These are phyloP conservation scores for Xylota sylvarum DNA, from an alignment of 2,888 invertebrate genomes.

Conservation along the genomic window DNA sequence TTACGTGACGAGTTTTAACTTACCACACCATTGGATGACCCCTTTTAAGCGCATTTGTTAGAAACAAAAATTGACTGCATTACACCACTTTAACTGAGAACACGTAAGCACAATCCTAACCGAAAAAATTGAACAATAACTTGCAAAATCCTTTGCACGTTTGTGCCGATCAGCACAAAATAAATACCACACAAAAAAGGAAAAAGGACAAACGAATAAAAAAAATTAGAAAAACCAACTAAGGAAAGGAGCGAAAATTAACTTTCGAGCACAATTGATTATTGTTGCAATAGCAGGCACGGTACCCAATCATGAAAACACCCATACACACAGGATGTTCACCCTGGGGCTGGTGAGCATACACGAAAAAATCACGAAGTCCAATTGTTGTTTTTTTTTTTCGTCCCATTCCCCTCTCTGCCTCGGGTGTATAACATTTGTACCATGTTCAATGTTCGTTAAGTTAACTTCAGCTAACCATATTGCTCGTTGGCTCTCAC, in stretches of 20 bases:
- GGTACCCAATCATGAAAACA: constrained; percentile 4
- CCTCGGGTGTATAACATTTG: constrained; percentile 3
- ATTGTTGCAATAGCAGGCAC: constrained; percentile 34
- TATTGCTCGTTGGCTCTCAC: constrained; percentile 5
- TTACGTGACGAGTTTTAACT: no score
- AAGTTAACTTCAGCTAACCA: constrained; percentile 39
- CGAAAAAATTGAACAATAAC: neutral
- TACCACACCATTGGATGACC: no score
- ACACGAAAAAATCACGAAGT: constrained; percentile 48
- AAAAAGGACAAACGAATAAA: neutral
- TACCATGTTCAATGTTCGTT: constrained; percentile 41
- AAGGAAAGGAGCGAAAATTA: constrained; percentile 42
- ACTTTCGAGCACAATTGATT: constrained; percentile 55
- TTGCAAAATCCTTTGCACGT: constrained; percentile 12
- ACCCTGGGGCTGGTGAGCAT: constrained; percentile 15
- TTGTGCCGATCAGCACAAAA: constrained; percentile 38
- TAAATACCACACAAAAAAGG: constrained; percentile 5
- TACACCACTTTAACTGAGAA: neutral
- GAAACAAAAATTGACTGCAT: no score
- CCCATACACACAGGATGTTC: constrained; percentile 22
- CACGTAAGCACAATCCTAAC: neutral
- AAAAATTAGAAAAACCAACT: neutral
- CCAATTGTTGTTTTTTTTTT: constrained; percentile 55
- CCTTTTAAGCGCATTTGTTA: no score
- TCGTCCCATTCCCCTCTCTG: neutral